Base-by-base conservation (phyloP, 1,140 invertebrate species). In the Zaprionus inermis region DNA sequence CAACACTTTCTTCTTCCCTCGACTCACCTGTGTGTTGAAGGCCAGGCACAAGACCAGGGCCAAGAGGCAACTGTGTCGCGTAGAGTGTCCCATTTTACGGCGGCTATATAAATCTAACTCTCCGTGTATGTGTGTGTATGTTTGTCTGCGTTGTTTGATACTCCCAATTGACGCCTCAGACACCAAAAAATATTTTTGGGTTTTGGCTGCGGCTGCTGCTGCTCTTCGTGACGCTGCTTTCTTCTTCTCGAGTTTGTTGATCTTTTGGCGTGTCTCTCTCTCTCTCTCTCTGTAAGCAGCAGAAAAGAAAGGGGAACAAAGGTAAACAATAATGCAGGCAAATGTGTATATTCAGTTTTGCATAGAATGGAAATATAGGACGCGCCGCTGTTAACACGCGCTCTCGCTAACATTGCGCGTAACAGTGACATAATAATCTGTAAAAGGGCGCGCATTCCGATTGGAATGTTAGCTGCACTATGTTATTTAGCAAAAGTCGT, bases 271-370 rank as follows among this genome's bases (percentile, higher is more conserved):
- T 72, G 24, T 71, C 46, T 28, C 3, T 28, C 24, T 28, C 3
- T 28, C 24, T 28, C 58, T 71, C 57, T 72, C 30, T 72, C 65
- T 69, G 71, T 83, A 86, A 89, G 84, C 74, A 89, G 69, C 55
- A 89, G 79, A 88, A 88, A 80, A 88, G 79, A 88, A 88, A 88
- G 84, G 83, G 79, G 83, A 79, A 88, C 84, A 89, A 80, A 84
- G 83, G 83, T 88, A 88, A 88, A 88, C 83, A 88, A 88, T 84
- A 86, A 86, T 82, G 72, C 69, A 78, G 57, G 60, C 52, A 67
- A 67, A 74, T 73, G 54, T 44, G 44, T 49, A 22, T 14, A 51
- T 41, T 28, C 7, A 76, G 68, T 76, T 73, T 88, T 72, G 84
- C 84, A 86, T 86, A 71, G 68, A 64, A 32, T 28, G 5, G 38